Evolutionary conservation across 1,140 invertebrate genomes (phyloP).

Genomic region (Nylanderia fulva): DNA sequence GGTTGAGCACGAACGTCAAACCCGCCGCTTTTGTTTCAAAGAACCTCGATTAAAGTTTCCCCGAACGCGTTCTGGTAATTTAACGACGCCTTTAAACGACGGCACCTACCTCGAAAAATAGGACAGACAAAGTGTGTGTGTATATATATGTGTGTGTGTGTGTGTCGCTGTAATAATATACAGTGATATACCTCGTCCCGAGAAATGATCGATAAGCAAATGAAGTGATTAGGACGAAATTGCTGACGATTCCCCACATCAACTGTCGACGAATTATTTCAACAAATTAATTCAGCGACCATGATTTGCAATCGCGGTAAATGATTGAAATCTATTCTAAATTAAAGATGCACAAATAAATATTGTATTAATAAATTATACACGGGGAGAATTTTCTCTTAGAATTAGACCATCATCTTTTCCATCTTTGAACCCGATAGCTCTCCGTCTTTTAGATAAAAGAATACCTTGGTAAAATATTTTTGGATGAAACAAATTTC

Average conservation of each 20-base stretch:
- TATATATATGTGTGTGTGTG: too few species aligned
- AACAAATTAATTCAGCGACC: background rate
- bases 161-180: background rate
- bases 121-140: conserved; percentile 44
- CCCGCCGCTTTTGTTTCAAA: conserved; percentile 36
- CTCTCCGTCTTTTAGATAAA: too few species aligned
- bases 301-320: background rate
- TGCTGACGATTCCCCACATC: background rate
- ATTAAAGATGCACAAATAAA: background rate
- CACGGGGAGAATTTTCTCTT: too few species aligned
- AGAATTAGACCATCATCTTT: too few species aligned
- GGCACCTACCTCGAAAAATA: conserved; percentile 27
- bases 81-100: conserved; percentile 50
- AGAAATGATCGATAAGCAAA: conserved; percentile 11
- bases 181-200: background rate
- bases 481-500: too few species aligned
- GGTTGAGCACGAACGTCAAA: conserved; percentile 2
- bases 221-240: background rate
- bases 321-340: background rate
- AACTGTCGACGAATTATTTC: background rate
- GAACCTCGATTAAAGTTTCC: conserved; percentile 51
- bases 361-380: too few species aligned
- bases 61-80: conserved; percentile 43
- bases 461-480: too few species aligned
- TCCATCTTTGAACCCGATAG: too few species aligned